Percentiles rank a stretch among this genome's conserved stretches.
phyloP scores from a whole-genome alignment of 2,797 vertebrate species.

The Takifugu rubripes region DNA sequence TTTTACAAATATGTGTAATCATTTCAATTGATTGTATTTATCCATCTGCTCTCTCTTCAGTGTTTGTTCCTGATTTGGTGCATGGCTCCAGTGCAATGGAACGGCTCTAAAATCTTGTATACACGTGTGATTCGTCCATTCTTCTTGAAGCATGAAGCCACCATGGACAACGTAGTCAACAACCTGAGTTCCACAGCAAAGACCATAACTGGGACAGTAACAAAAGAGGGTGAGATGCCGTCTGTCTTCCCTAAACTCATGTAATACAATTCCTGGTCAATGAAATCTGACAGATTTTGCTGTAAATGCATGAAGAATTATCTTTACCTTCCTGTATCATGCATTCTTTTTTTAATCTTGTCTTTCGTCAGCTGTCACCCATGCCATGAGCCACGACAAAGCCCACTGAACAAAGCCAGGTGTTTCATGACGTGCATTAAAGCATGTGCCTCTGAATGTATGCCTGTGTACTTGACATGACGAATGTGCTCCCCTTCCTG shows the following conservation, averaged over 20 bases:
- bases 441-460: slow-evolving; percentile 6
- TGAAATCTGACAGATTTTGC: no score
- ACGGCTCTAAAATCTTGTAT: slow-evolving; percentile 87
- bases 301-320: no score
- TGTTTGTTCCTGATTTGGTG: slow-evolving; percentile 95
- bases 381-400: slow-evolving; percentile 63
- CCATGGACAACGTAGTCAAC: slow-evolving; percentile 80
- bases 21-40: no score
- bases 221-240: slow-evolving; percentile 79
- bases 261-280: no score
- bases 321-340: neutral
- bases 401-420: slow-evolving; percentile 55
- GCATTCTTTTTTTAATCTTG: slow-evolving; percentile 5
- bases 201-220: slow-evolving; percentile 69
- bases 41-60: slow-evolving; percentile 60
- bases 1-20: neutral
- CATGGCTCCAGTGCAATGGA: slow-evolving; percentile 90
- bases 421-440: no score
- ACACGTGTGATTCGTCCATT: slow-evolving; percentile 80
- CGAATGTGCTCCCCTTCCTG: no score
- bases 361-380: slow-evolving; percentile 65
- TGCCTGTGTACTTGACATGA: slow-evolving; percentile 1
- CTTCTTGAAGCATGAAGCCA: slow-evolving; percentile 84
- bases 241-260: slow-evolving; percentile 12
- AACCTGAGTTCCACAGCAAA: slow-evolving; percentile 78